phyloP scores from a whole-genome alignment of 1,140 invertebrate genomes.

The Eurosta solidaginis region DNA sequence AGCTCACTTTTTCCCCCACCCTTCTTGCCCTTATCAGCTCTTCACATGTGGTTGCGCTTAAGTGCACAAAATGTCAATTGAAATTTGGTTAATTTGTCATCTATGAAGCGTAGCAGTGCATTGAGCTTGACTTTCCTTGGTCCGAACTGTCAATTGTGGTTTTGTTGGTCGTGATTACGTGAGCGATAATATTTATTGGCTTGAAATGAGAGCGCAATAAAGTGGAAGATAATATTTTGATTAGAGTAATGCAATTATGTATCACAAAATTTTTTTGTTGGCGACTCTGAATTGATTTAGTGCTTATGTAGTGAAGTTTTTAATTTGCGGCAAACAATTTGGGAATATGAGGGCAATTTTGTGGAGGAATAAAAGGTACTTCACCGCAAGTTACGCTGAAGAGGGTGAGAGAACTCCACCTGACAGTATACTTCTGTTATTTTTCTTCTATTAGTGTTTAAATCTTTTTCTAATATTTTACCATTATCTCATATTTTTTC shows the following conservation, averaged over 20 bases:
- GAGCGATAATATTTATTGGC: not conserved
- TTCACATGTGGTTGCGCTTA: constrained; percentile 24
- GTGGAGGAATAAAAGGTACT: too few species aligned
- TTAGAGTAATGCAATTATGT: not conserved
- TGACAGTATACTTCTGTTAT: too few species aligned
- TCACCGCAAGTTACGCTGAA: too few species aligned
- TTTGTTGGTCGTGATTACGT: not conserved
- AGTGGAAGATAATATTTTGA: not conserved
- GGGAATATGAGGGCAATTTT: too few species aligned
- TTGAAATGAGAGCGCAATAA: not conserved
- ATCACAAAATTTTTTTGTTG: not conserved
- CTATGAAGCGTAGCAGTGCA: constrained; percentile 1
- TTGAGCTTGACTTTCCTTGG: not conserved
- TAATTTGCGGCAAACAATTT: too few species aligned
- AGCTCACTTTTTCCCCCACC: not conserved
- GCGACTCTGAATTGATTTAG: too few species aligned
- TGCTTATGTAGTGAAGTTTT: too few species aligned
- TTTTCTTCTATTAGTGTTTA: too few species aligned
- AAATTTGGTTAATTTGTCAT: constrained; percentile 29
- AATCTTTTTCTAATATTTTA: too few species aligned
- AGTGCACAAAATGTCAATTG: constrained; percentile 28
- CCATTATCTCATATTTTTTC: too few species aligned
- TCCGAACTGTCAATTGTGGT: constrained; percentile 3
- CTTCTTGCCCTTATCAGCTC: too few species aligned
- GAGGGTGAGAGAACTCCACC: too few species aligned